Base-by-base conservation (phyloP, 2,888 invertebrate genomes). In the Ormyrus thymus region DNA sequence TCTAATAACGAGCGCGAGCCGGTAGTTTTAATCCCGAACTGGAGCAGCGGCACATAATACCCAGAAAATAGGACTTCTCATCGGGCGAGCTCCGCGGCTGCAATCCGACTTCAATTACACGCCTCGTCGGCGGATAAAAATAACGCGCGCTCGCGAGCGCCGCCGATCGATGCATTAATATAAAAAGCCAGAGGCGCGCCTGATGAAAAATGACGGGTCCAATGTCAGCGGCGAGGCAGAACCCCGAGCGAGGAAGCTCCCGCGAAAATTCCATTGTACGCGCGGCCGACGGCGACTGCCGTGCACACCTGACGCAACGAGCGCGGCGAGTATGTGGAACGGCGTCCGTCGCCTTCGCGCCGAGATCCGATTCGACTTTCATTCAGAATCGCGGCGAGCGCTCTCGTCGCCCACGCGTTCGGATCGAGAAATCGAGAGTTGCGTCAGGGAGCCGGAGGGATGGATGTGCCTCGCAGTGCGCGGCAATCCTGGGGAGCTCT, bases 381-480 rank as follows among this genome's bases (percentile, higher is more conserved):
- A 56, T 62, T 68, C 48, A 65, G 70, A 70, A 50, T 50, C 13
- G 50, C n/a, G 29, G 9, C 50, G 56, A 48, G 53, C 46, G 59
- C 29, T 29, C 29, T 29, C 29, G 6, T 1, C 59, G 74, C 70
- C 64, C 65, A 61, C 64, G 62, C 7, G 43, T 46, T 29, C 29
- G 29, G 64, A 73, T 74, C 72, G 72, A 58, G 66, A 71, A 78
- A 78, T 58, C 75, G 75, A 71, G 71, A 75, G 66, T 79, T 75
- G 66, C 75, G 66, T 13, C 65, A 66, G 55, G 9, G 29, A 29
- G 29, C 9, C 6, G n/a, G 15, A 2, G 62, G 51, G 56, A 69
- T 56, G 68, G 45, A 29, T 3, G 29, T 29, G 29, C 29, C 29
- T 29, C 4, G 3, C 62, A 15, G 15, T 64, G 69, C 62, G 58